Percentiles rank a stretch among this genome's conserved stretches.
Conservation (phyloP, 2,888 invertebrate genomes). For the Caenorhabditis afra region DNA sequence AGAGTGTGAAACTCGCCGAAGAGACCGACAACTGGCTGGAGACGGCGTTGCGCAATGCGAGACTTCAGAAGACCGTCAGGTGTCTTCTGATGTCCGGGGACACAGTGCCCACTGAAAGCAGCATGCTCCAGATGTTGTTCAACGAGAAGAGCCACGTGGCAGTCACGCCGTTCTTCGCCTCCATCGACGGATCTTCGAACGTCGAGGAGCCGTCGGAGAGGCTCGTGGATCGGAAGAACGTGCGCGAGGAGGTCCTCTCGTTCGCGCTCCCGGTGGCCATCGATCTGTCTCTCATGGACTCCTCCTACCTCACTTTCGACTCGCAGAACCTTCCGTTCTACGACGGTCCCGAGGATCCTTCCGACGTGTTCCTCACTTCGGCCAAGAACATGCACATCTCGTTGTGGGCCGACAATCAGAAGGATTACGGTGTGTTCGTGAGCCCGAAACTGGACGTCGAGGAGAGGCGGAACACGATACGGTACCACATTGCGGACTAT, state of each 20-base stretch:
- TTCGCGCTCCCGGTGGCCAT: slow-evolving; percentile 85
- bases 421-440: slow-evolving; percentile 88
- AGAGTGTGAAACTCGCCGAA: slow-evolving; percentile 56
- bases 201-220: slow-evolving; percentile 46
- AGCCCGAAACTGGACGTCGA: slow-evolving; percentile 84
- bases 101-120: slow-evolving; percentile 84
- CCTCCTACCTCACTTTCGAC: slow-evolving; percentile 86
- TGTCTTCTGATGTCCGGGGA: slow-evolving; percentile 85
- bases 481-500: slow-evolving; percentile 70
- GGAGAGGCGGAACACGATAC: slow-evolving; percentile 31
- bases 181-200: slow-evolving; percentile 52
- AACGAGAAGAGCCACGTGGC: slow-evolving; percentile 48
- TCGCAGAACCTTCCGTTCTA: slow-evolving; percentile 82
- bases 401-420: slow-evolving; percentile 88
- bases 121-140: slow-evolving; percentile 39
- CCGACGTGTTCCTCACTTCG: slow-evolving; percentile 81
- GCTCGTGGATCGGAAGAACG: slow-evolving; percentile 32
- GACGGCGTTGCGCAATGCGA: slow-evolving; percentile 66
- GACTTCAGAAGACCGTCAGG: slow-evolving; percentile 81
- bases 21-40: slow-evolving; percentile 73
- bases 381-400: slow-evolving; percentile 83
- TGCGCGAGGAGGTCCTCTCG: slow-evolving; percentile 60
- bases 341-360: slow-evolving; percentile 83
- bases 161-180: slow-evolving; percentile 42
- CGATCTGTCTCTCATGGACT: slow-evolving; percentile 84